Percentiles rank a stretch among this genome's conserved stretches.
These are phyloP conservation scores for Anabas testudineus DNA, from an alignment of 2,797 vertebrate species.

Conservation along the genomic window DNA sequence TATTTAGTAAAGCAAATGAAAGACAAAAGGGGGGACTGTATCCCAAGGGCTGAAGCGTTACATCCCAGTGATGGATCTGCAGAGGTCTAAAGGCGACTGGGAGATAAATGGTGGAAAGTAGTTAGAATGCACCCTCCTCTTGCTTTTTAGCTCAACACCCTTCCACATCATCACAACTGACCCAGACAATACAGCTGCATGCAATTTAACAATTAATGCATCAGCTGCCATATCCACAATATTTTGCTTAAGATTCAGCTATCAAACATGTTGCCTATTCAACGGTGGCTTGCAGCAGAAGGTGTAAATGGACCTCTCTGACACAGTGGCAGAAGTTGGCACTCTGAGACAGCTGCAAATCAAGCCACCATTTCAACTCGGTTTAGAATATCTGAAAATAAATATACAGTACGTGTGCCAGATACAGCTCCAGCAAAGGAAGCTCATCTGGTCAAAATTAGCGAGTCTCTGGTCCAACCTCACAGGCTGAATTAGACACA, in stretches of 20 bases:
- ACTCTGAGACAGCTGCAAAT: conserved; percentile 60
- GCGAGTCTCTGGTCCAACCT: conserved; percentile 34
- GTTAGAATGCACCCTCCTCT: conserved; percentile 33
- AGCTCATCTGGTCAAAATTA: conserved; percentile 77
- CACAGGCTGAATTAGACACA: conserved; percentile 43
- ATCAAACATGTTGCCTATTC: conserved; percentile 60
- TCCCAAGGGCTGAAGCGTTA: neutral
- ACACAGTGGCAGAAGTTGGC: conserved; percentile 71
- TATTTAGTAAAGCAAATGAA: conserved; percentile 16
- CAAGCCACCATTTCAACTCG: conserved; percentile 50
- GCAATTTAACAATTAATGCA: conserved; percentile 77
- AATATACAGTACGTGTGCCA: conserved; percentile 62
- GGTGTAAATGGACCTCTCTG: conserved; percentile 71
- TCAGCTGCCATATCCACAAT: conserved; percentile 69
- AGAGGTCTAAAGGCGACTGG: conserved; percentile 32
- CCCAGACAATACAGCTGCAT: conserved; percentile 75
- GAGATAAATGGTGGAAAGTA: conserved; percentile 59
- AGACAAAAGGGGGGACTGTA: neutral
- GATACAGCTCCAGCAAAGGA: conserved; percentile 52
- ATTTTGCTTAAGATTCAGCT: conserved; percentile 66
- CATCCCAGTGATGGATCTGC: conserved; percentile 45
- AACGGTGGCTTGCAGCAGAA: conserved; percentile 58
- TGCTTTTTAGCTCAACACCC: conserved; percentile 39
- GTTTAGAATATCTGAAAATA: conserved; percentile 73
- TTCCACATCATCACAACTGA: conserved; percentile 65